Conservation (phyloP, 2,888 invertebrate species). For the Phengaris arion region DNA sequence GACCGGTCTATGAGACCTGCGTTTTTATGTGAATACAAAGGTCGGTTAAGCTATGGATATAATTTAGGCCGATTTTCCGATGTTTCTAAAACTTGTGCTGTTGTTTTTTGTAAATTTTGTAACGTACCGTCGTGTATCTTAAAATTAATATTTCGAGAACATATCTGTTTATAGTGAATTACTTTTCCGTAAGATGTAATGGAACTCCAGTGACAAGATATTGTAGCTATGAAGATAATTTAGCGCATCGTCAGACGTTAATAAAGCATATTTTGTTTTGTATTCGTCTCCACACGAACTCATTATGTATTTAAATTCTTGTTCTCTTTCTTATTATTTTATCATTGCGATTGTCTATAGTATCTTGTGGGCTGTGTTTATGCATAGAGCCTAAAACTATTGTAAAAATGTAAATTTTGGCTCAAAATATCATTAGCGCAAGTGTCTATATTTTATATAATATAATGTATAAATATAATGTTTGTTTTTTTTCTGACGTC, state of each 20-base stretch:
- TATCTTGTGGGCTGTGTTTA: constrained; percentile 17
- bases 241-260: constrained; percentile 59
- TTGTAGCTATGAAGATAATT: constrained; percentile 43
- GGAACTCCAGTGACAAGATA: constrained; percentile 42
- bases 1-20: constrained; percentile 63
- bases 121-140: constrained; percentile 35
- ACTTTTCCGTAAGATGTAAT: constrained; percentile 48
- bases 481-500: constrained; percentile 44
- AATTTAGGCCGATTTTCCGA: constrained; percentile 20
- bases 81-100: constrained; percentile 18
- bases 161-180: constrained; percentile 68
- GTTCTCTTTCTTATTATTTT: background rate
- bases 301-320: background rate
- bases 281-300: constrained; percentile 21
- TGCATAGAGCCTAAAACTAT: constrained; percentile 38
- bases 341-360: background rate
- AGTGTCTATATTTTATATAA: constrained; percentile 57
- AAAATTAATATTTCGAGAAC: constrained; percentile 59
- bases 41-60: constrained; percentile 11
- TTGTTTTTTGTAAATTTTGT: constrained; percentile 35
- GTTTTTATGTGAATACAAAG: constrained; percentile 33
- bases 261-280: constrained; percentile 52
- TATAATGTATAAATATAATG: constrained; percentile 52
- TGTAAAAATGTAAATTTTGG: constrained; percentile 36
- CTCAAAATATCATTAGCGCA: constrained; percentile 42